phyloP scores from a whole-genome alignment of 2,797 vertebrate species.

The Sebastiscus albofasciatus region DNA sequence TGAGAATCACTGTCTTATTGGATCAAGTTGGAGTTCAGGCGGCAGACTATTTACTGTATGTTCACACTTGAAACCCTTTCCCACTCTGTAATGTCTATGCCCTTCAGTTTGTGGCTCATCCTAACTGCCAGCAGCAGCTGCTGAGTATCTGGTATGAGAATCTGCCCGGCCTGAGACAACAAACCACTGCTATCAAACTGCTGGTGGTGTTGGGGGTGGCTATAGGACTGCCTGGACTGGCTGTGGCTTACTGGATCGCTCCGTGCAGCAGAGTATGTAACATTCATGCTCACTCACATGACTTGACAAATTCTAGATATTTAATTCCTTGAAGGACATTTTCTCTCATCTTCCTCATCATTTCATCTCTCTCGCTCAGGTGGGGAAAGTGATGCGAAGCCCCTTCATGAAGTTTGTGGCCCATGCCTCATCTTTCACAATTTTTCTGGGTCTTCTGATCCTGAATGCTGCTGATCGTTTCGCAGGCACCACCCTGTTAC shows the following conservation, averaged over 20 bases:
- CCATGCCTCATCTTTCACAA: slow-evolving; percentile 96
- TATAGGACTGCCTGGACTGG: slow-evolving; percentile 90
- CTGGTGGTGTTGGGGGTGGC: slow-evolving; percentile 94
- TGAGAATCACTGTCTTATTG: too few relatives aligned
- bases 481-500: slow-evolving; percentile 89
- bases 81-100: not conserved
- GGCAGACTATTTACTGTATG: not conserved
- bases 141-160: slow-evolving; percentile 99
- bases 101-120: slow-evolving; percentile 95
- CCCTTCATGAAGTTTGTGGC: slow-evolving; percentile 99
- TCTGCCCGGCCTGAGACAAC: slow-evolving; percentile 92
- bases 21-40: not conserved
- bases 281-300: not conserved
- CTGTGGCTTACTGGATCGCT: slow-evolving; percentile 93
- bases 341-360: not conserved
- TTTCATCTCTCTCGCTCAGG: slow-evolving; percentile 76
- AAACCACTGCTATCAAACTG: slow-evolving; percentile 93
- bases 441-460: slow-evolving; percentile 95
- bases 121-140: slow-evolving; percentile 98
- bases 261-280: slow-evolving; percentile 93
- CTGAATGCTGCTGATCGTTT: slow-evolving; percentile 98
- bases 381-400: slow-evolving; percentile 94
- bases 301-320: not conserved
- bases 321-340: not conserved
- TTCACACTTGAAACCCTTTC: not conserved